Evolutionary conservation across 2,113 vertebrate species (phyloP).

Genomic region (Psophia crepitans): DNA sequence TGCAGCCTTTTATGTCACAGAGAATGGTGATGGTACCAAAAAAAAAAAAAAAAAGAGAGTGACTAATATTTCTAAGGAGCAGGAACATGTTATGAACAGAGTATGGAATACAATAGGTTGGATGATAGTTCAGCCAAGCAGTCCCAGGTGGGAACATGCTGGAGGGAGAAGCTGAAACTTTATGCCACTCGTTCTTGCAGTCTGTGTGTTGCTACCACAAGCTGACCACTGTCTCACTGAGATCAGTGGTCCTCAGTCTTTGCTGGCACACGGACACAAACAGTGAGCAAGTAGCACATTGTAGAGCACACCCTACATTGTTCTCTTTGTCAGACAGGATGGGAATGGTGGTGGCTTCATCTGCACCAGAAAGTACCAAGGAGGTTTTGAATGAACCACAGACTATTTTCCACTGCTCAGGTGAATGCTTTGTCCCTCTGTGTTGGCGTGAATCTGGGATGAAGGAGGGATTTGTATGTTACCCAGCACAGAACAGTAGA

Average conservation of each 20-base stretch:
- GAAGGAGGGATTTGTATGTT: neutral
- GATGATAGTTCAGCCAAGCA: neutral
- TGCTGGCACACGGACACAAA: neutral
- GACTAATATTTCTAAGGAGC: neutral
- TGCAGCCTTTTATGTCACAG: neutral
- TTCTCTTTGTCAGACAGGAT: neutral
- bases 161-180: neutral
- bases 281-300: neutral
- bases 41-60: neutral
- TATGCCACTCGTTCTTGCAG: accelerated
- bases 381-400: neutral
- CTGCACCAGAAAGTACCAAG: neutral
- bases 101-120: neutral
- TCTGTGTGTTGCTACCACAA: neutral
- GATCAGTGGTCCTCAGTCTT: neutral
- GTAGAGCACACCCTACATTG: accelerated
- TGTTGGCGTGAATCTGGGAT: neutral
- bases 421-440: neutral
- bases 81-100: neutral
- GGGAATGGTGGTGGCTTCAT: neutral
- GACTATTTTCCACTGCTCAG: neutral
- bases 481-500: neutral
- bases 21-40: neutral
- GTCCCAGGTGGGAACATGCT: neutral
- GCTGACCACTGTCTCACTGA: neutral